Evolutionary conservation across 2,113 vertebrate species (phyloP).

Genomic region (Aplodontia rufa): DNA sequence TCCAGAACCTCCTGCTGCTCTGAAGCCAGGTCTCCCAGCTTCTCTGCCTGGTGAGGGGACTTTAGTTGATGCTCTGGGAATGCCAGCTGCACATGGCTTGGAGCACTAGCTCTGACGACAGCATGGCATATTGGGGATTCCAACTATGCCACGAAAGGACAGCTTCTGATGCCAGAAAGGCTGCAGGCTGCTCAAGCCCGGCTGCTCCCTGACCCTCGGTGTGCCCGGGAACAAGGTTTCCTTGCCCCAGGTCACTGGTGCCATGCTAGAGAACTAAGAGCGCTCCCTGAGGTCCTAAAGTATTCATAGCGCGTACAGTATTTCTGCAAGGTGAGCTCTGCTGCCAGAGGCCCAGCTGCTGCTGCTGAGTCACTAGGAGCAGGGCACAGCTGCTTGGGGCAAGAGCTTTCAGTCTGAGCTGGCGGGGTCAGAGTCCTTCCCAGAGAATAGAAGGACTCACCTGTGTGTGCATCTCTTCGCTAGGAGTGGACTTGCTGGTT

Average conservation of each 20-base stretch:
- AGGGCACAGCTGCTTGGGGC: neutral
- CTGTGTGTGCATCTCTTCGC: neutral
- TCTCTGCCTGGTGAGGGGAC: neutral
- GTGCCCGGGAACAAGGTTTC: constrained; percentile 29
- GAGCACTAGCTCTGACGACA: neutral
- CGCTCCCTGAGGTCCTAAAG: constrained; percentile 48
- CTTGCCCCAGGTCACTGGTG: constrained; percentile 17
- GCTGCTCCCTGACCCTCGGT: neutral
- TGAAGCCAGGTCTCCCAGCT: neutral
- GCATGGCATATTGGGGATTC: neutral
- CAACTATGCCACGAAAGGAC: neutral
- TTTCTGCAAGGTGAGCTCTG: constrained; percentile 67
- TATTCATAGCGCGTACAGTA: constrained; percentile 68
- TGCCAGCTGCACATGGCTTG: neutral
- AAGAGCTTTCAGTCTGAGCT: neutral
- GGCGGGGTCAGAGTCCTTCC: neutral
- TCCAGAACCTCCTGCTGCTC: neutral
- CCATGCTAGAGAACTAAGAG: neutral
- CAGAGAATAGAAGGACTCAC: neutral
- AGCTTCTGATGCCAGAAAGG: neutral
- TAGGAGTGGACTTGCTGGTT: neutral
- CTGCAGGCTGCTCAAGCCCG: neutral
- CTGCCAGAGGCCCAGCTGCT: neutral
- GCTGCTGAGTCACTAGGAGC: neutral
- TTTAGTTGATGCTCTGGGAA: neutral